Percentiles rank a stretch among this genome's conserved stretches.
Evolutionary conservation across 2,888 invertebrate species (phyloP).

Genomic region (Calliopum simillimum): DNA sequence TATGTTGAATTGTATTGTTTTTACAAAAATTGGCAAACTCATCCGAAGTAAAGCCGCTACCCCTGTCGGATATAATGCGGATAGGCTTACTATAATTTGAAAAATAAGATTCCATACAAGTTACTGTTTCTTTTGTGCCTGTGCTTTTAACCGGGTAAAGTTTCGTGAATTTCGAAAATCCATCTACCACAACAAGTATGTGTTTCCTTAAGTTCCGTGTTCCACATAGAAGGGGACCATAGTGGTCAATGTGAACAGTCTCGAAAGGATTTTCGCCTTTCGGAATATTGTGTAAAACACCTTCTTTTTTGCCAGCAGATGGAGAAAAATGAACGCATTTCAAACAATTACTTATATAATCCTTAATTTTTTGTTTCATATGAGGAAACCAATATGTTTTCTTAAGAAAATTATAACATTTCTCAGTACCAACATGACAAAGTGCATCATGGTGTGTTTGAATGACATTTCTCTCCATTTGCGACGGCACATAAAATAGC

Average conservation of each 20-base stretch:
- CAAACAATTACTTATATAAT: not conserved
- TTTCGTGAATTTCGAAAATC: conserved; percentile 31
- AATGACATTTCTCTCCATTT: not conserved
- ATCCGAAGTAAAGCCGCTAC: not conserved
- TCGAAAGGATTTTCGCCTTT: conserved; percentile 13
- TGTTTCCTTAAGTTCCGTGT: conserved; percentile 25
- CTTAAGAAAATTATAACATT: not conserved
- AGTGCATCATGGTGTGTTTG: conserved; percentile 3
- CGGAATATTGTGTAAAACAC: conserved; percentile 12
- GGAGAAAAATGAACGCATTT: conserved; percentile 18
- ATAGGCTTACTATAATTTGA: not conserved
- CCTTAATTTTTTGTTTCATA: conserved; percentile 10
- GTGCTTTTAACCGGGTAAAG: conserved; percentile 1
- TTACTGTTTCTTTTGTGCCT: conserved; percentile 24
- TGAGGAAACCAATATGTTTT: conserved; percentile 8
- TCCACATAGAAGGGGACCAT: conserved; percentile 26
- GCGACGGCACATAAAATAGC: not conserved
- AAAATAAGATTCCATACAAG: conserved; percentile 29
- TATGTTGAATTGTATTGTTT: conserved; percentile 17
- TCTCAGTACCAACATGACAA: conserved; percentile 15
- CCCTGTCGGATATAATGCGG: conserved; percentile 3
- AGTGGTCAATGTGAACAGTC: conserved; percentile 24
- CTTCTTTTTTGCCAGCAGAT: not conserved
- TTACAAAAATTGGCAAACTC: conserved; percentile 2
- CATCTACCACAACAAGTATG: conserved; percentile 30